Conservation (phyloP, 2,888 invertebrate species). For the Rhagium mordax region DNA sequence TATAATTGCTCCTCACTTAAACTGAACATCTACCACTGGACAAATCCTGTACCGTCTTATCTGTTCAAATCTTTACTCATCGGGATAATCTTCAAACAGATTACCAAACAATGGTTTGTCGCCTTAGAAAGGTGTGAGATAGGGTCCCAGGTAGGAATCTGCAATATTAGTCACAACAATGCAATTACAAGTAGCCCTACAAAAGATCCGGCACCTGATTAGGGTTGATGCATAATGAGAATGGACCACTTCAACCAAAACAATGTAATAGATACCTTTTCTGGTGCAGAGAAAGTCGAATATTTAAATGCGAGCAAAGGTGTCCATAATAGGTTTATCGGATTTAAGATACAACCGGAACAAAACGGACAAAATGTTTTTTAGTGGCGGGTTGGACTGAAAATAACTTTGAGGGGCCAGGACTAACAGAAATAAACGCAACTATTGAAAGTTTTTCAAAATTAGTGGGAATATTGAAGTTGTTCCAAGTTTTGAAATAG, state of each 20-base stretch:
- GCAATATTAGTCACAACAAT: constrained; percentile 57
- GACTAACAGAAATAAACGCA: neutral
- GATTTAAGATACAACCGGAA: neutral
- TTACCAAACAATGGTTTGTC: constrained; percentile 58
- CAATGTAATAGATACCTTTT: constrained; percentile 60
- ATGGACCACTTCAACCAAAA: constrained; percentile 61
- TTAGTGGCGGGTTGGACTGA: neutral
- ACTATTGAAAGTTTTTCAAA: neutral
- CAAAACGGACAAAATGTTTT: neutral
- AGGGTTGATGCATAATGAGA: constrained; percentile 48
- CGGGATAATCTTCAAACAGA: neutral
- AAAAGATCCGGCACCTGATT: constrained; percentile 61
- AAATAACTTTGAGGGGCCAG: neutral
- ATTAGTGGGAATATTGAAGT: neutral
- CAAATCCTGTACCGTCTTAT: too few relatives aligned
- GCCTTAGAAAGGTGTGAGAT: constrained; percentile 56
- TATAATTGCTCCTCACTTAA: too few relatives aligned
- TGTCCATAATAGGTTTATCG: neutral
- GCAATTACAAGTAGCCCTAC: constrained; percentile 62
- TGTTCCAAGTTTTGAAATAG: constrained; percentile 14
- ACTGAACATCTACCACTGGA: too few relatives aligned
- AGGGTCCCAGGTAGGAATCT: constrained; percentile 55
- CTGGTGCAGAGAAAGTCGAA: neutral
- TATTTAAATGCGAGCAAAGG: neutral
- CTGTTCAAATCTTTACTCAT: too few relatives aligned